These are phyloP conservation scores for Lethrus apterus DNA, from an alignment of 1,140 invertebrate genomes.

Conservation along the genomic window DNA sequence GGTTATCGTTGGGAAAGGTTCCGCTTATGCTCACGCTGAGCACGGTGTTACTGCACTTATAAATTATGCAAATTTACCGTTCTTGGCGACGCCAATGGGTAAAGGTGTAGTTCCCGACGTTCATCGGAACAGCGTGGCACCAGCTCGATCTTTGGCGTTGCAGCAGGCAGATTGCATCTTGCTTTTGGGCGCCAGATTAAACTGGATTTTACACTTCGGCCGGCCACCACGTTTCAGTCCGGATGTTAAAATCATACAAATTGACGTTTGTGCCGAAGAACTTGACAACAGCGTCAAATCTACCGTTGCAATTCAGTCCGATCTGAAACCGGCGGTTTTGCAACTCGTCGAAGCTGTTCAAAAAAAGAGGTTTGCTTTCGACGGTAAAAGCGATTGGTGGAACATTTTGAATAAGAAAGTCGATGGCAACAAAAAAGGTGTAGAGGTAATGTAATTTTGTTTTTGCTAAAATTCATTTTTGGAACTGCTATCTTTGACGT, in stretches of 20 bases:
- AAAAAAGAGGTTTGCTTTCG: conserved; percentile 46
- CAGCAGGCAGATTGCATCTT: conserved; percentile 83
- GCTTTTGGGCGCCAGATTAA: conserved; percentile 83
- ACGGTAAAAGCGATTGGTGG: conserved; percentile 50
- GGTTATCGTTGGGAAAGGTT: conserved; percentile 90
- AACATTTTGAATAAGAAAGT: conserved; percentile 49
- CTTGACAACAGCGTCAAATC: conserved; percentile 76
- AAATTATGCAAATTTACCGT: conserved; percentile 66
- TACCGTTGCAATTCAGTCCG: conserved; percentile 33
- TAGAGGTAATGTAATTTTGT: conserved; percentile 42
- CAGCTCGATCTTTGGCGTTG: conserved; percentile 79
- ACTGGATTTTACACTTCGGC: conserved; percentile 98
- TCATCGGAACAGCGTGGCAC: conserved; percentile 67
- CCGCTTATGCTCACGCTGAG: conserved; percentile 77
- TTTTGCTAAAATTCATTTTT: background rate
- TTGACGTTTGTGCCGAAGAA: conserved; percentile 87
- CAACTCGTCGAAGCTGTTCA: conserved; percentile 43
- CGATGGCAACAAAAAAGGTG: conserved; percentile 51
- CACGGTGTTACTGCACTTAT: conserved; percentile 62
- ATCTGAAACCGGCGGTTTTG: conserved; percentile 32
- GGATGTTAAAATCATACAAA: conserved; percentile 86
- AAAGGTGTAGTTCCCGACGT: conserved; percentile 88
- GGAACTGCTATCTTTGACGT: background rate
- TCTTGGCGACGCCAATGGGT: conserved; percentile 93
- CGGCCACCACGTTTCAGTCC: conserved; percentile 72